Base-by-base conservation (phyloP, 2,888 invertebrate genomes). In the Stenichneumon culpator region DNA sequence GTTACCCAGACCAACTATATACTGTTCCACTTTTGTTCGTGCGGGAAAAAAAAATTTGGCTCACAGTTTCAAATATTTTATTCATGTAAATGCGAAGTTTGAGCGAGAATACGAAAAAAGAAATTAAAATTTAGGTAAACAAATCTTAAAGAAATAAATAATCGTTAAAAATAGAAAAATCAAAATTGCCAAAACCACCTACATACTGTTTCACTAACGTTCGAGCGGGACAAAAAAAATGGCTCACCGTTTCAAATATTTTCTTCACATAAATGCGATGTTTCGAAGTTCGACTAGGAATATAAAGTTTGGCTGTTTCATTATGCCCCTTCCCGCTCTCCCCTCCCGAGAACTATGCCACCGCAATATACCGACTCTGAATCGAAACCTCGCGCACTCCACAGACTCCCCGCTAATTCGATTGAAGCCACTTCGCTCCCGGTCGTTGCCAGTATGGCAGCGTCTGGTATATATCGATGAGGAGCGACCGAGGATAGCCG, bases 351-450 rank as follows among this genome's bases (percentile, higher is more conserved):
- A 39, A 54, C 54, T 54, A 7, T 54, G 22, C 9, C 39, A 22
- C 22, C 22, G 22, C 57, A 57, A 57, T 57, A 57, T 57, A 47
- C 57, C 14, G 25, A 57, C 44, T 47, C 44, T 47, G 44, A 57
- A 25, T 57, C 25, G 57, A 57, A 25, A 25, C 57, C 25, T 57
- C 57, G 22, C 57, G 57, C 57, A 57, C 57, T 57, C 57, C 19
- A 25, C 25, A 14, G 25, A 57, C 57, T 25, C 57, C 25, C 57
- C 57, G 25, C 57, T 57, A 57, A 57, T 57, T 57, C 57, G 57
- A 57, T 57, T 57, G 22, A 57, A 57, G 11, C 57, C 57, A 57
- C 57, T 57, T 57, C 57, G 11, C 57, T 57, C 22, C 25, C 25
- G 57, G 57, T 57, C 25, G 57, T 57, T 25, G 25, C 57, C 22